phyloP scores from a whole-genome alignment of 2,888 invertebrate genomes.

The Caenorhabditis parvicauda region DNA sequence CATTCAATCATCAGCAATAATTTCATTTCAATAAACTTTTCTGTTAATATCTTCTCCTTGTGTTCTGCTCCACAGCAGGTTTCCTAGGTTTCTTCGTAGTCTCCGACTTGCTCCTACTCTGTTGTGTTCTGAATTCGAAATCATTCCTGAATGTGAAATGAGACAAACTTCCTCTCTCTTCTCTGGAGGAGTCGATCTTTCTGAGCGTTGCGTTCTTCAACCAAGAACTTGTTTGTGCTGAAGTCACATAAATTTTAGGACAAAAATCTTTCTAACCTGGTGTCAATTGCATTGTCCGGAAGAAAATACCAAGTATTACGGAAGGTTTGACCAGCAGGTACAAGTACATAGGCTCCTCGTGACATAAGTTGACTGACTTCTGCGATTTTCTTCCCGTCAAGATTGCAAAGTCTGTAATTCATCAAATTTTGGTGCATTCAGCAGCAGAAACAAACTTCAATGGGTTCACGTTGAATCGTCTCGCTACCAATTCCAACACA shows the following conservation, averaged over 20 bases:
- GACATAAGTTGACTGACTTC: constrained; percentile 53
- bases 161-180: constrained; percentile 25
- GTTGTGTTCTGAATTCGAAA: too few relatives aligned
- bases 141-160: too few relatives aligned
- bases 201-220: constrained; percentile 48
- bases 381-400: constrained; percentile 47
- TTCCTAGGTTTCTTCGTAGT: too few relatives aligned
- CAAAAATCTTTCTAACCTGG: constrained; percentile 29
- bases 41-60: too few relatives aligned
- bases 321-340: constrained; percentile 53
- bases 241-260: constrained; percentile 4
- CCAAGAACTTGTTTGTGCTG: constrained; percentile 33
- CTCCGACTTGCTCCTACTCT: too few relatives aligned
- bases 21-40: too few relatives aligned
- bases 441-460: constrained; percentile 18
- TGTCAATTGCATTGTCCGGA: constrained; percentile 57
- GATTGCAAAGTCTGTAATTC: constrained; percentile 41
- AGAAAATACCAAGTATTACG: constrained; percentile 57
- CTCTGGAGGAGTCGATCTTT: constrained; percentile 44
- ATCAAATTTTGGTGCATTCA: neutral
- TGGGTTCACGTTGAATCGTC: constrained; percentile 49
- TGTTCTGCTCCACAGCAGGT: too few relatives aligned
- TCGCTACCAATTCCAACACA: constrained; percentile 47
- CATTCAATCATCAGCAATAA: too few relatives aligned
- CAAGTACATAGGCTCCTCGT: constrained; percentile 51